phyloP scores from a whole-genome alignment of 2,797 vertebrate species.

The Lepilemur septentrionalis region DNA sequence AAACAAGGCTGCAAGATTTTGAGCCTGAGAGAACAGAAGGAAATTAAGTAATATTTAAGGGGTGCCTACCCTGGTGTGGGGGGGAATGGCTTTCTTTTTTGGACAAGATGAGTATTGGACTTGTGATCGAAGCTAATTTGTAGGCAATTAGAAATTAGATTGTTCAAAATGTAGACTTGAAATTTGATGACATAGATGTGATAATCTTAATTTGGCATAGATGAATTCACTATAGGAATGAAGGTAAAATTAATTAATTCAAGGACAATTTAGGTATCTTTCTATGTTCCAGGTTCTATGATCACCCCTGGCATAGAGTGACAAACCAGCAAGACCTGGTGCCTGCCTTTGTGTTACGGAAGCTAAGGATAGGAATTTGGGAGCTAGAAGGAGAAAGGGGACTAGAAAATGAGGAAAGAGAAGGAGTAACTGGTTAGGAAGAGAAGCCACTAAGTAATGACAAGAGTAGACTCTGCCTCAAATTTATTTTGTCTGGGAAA shows the following conservation, averaged over 20 bases:
- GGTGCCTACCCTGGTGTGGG: neutral
- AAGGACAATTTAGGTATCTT: neutral
- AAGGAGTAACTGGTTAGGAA: neutral
- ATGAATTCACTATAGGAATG: neutral
- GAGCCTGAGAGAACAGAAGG: neutral
- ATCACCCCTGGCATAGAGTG: neutral
- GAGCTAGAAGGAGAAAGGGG: neutral
- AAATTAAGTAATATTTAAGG: constrained; percentile 24
- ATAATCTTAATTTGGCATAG: neutral
- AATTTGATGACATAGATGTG: neutral
- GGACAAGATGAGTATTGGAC: neutral
- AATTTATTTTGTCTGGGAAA: constrained; percentile 9
- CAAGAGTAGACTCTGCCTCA: neutral
- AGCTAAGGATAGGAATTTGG: neutral
- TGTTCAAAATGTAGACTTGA: neutral
- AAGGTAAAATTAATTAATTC: neutral
- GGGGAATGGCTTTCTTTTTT: constrained; percentile 11
- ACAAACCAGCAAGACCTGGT: neutral
- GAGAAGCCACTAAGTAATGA: neutral
- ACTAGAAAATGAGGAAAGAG: neutral
- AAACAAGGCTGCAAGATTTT: neutral
- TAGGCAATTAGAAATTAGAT: constrained; percentile 12
- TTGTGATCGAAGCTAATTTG: constrained; percentile 35
- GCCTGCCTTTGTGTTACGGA: neutral
- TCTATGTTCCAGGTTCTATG: neutral